Base-by-base conservation (phyloP, 1,140 invertebrate species). In the Eurytemora carolleeae region DNA sequence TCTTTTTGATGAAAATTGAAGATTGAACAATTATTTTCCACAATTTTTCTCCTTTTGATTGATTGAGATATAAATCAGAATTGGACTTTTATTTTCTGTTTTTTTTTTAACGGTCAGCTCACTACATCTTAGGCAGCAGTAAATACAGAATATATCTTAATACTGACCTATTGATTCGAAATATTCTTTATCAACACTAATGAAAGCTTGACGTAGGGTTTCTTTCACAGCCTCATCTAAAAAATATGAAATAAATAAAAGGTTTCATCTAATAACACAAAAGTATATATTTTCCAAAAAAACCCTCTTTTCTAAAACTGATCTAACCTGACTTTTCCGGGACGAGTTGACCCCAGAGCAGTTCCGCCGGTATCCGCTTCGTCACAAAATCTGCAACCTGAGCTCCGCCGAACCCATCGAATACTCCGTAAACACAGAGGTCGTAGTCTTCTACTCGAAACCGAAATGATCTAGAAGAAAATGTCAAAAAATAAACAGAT, bases 161-260 rank as follows among this genome's bases (percentile, higher is more conserved):
- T 44, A 12, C 31, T 44, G 7, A 44, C 31, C 31, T 12, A 62
- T 57, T 22, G 55, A 62, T 22, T 62, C 24, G 22, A 62, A 57
- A 54, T 62, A 62, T 12, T 58, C 60, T 21, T 53, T 55, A 22
- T 62, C 60, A 2, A 22, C 17, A 20, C 17, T 23, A n/a, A 62
- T 20, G 60, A 62, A 62, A 12, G 60, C 60, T 21, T 57, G 23
- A 23, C 52, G 58, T n/a, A 62, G 22, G 3, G 24, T 25, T 24
- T 62, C 60, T 22, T 56, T 56, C 15, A 62, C 21, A 16, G 17
- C 55, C 55, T 62, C 60, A 25, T 62, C 60, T 44, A 44, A 44
- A 44, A 44, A n/a, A n/a, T n/a, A n/a, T n/a, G n/a, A n/a, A n/a
- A 44, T n/a, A 44, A 44, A 44, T 44, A 44, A 44, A 44, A 44